Base-by-base conservation (phyloP, 2,888 invertebrate genomes). In the Drosophila quinaria region DNA sequence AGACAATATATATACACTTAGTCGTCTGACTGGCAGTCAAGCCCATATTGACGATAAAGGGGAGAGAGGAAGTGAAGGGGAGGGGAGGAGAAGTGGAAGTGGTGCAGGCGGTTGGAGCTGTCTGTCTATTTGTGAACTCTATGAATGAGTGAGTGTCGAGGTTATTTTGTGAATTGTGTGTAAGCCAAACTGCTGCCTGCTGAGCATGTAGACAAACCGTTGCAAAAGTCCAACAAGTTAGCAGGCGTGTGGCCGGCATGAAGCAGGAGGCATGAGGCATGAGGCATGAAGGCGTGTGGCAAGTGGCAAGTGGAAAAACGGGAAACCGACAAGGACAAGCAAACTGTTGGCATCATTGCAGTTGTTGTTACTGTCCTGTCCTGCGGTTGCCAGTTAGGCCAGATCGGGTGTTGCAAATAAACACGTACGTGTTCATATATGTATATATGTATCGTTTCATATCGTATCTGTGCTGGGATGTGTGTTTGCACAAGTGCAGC, bases 101-200 rank as follows among this genome's bases (percentile, higher is more conserved):
- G 46, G 1, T 8, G 50, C 33, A n/a, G 37, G 1, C 19, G 17
- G 56, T 33, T 13, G 33, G 51, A 42, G 46, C 33, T 39, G 70
- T 74, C 75, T 69, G 72, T 69, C 72, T 80, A 55, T 78, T 62
- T 81, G 80, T 70, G 37, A 61, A 65, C 58, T 67, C 49, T 8
- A 39, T 67, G 75, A 60, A 64, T 69, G 86, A 49, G 71, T 72
- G 79, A 66, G 83, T 77, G 76, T 51, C 60, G 81, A 66, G 87
- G 87, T 76, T 83, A 76, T 81, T 64, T 74, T 86, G 84, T 88
- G 86, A 86, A 88, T 75, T 83, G 78, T 87, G 89, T 84, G 89
- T 89, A 80, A 85, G 87, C 81, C 84, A 68, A 80, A 87, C 84
- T 78, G 87, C 89, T 76, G 84, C 75, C 68, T 79, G 80, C 49